phyloP scores from a whole-genome alignment of 2,888 invertebrate species.

The Eupithecia abbreviata region DNA sequence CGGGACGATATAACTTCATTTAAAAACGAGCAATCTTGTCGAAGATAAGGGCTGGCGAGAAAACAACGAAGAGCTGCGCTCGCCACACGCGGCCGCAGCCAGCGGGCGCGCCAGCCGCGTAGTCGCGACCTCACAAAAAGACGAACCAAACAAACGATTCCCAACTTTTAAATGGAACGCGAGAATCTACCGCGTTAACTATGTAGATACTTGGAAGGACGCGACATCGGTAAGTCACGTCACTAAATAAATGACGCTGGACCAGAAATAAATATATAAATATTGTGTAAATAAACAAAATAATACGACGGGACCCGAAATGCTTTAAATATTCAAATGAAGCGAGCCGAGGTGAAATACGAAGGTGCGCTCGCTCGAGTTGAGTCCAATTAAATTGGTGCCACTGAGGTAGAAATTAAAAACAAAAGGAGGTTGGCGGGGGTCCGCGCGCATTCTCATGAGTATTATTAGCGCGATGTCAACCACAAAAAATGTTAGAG shows the following conservation, averaged over 20 bases:
- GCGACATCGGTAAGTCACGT: constrained; percentile 83
- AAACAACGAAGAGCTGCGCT: constrained; percentile 81
- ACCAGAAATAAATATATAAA: constrained; percentile 82
- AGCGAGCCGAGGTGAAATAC: constrained; percentile 83
- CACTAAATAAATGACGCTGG: constrained; percentile 81
- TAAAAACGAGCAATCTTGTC: constrained; percentile 83
- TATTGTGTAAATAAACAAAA: constrained; percentile 83
- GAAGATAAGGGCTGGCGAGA: constrained; percentile 80
- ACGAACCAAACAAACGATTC: constrained; percentile 71
- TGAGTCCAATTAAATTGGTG: constrained; percentile 84
- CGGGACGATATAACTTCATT: constrained; percentile 83
- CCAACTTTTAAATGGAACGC: constrained; percentile 81
- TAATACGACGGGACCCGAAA: constrained; percentile 78
- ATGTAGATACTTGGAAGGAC: constrained; percentile 83
- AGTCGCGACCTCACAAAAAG: constrained; percentile 69
- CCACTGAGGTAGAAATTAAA: constrained; percentile 85
- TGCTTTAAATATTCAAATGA: constrained; percentile 84
- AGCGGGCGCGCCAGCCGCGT: constrained; percentile 28
- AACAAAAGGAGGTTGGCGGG: constrained; percentile 82
- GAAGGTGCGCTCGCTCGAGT: constrained; percentile 82
- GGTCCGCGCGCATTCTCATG: constrained; percentile 82
- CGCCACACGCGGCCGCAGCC: constrained; percentile 71
- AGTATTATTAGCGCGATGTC: constrained; percentile 84
- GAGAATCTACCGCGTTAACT: constrained; percentile 81
- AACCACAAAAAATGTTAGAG: constrained; percentile 81